These are phyloP conservation scores for Leptarthrus brevirostris DNA, from an alignment of 2,888 invertebrate species.

Conservation along the genomic window DNA sequence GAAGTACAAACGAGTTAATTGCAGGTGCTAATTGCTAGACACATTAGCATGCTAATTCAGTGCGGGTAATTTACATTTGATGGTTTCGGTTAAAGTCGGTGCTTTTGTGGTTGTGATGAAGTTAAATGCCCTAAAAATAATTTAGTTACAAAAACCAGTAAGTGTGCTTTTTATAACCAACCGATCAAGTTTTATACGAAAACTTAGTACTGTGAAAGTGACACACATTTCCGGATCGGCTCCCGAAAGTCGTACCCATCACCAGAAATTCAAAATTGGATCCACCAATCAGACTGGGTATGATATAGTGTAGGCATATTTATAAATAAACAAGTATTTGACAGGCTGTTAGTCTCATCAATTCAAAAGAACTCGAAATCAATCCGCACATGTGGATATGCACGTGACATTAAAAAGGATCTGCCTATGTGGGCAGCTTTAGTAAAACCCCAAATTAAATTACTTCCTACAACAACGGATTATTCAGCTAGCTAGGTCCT, in stretches of 20 bases:
- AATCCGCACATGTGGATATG: not conserved
- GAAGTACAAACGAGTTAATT: slow-evolving; percentile 44
- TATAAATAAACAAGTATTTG: not conserved
- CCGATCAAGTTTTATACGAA: slow-evolving; percentile 35
- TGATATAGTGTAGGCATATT: not conserved
- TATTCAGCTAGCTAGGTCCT: not conserved
- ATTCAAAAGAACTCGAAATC: not conserved
- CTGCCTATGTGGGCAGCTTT: no score
- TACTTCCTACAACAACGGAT: not conserved
- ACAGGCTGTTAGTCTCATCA: not conserved
- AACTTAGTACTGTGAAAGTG: slow-evolving; percentile 35
- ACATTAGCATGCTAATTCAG: slow-evolving; percentile 13
- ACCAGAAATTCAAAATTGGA: not conserved
- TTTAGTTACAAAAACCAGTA: slow-evolving; percentile 28
- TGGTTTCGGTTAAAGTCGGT: slow-evolving; percentile 7
- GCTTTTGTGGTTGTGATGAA: slow-evolving; percentile 20
- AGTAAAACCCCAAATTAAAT: not conserved
- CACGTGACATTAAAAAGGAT: no score
- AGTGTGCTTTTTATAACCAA: slow-evolving; percentile 11
- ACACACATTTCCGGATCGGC: slow-evolving; percentile 25
- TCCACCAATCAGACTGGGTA: not conserved
- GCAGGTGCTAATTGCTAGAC: slow-evolving; percentile 51
- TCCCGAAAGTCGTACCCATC: not conserved
- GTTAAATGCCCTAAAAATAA: slow-evolving; percentile 39
- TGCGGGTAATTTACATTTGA: slow-evolving; percentile 33